Percentiles rank a stretch among this genome's conserved stretches.
These are phyloP conservation scores for Ploceus nigricollis DNA, from an alignment of 2,113 vertebrate species.

Conservation along the genomic window DNA sequence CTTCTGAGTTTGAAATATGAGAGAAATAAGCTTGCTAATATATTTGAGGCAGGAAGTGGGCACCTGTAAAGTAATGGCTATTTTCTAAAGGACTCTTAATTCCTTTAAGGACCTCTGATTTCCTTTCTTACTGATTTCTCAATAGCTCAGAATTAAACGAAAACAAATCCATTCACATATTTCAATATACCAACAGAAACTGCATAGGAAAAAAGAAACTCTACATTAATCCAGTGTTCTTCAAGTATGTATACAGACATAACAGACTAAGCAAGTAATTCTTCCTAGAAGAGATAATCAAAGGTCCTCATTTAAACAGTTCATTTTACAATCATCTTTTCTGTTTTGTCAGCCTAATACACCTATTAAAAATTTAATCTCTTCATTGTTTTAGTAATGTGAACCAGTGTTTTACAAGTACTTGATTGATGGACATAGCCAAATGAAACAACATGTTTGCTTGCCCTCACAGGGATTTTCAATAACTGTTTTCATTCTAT, in stretches of 20 bases:
- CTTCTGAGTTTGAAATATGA: background rate
- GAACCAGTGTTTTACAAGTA: background rate
- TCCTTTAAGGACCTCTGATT: conserved; percentile 9
- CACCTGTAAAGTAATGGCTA: conserved; percentile 5
- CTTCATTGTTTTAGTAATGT: conserved; percentile 34
- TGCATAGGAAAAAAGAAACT: background rate
- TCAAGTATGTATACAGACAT: background rate
- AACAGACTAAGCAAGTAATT: background rate
- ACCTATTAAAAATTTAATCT: conserved; percentile 29
- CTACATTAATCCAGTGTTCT: background rate
- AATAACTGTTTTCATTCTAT: background rate
- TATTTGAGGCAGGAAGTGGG: background rate
- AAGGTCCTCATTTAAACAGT: conserved; percentile 32
- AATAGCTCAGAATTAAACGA: background rate
- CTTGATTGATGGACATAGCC: background rate
- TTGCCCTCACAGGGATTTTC: background rate
- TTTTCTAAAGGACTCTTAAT: conserved; percentile 25
- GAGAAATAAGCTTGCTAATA: background rate
- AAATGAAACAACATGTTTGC: background rate
- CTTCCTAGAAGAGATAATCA: conserved; percentile 21
- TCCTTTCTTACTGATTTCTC: conserved; percentile 6
- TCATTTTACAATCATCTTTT: background rate
- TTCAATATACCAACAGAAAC: background rate
- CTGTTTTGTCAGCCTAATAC: conserved; percentile 7
- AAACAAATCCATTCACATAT: background rate